phyloP scores from a whole-genome alignment of 1,140 invertebrate species.

The Phortica variegata region DNA sequence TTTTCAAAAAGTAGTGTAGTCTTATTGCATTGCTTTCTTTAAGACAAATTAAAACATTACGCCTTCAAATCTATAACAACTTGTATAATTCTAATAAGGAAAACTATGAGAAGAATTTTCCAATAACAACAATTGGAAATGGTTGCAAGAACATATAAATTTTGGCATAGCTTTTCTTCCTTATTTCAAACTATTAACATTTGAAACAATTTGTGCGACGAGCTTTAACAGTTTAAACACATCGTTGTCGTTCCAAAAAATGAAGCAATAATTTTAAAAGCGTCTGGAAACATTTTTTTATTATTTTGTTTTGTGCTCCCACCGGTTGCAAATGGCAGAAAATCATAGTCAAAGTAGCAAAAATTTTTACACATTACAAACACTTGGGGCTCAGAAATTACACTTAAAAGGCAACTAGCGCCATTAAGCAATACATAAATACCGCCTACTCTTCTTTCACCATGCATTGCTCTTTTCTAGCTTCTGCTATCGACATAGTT shows the following conservation, averaged over 20 bases:
- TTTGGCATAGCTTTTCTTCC: conserved; percentile 4
- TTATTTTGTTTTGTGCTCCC: neutral
- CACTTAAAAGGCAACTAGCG: conserved; percentile 43
- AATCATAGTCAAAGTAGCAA: conserved; percentile 35
- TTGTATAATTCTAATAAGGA: too few species aligned
- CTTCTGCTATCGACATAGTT: too few species aligned
- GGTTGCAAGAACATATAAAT: neutral
- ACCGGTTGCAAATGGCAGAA: conserved; percentile 9
- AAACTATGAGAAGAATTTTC: conserved; percentile 43
- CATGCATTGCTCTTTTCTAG: too few species aligned
- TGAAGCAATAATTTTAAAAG: conserved; percentile 44
- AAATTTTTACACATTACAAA: conserved; percentile 43
- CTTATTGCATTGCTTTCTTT: too few species aligned
- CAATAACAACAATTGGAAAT: conserved; percentile 29
- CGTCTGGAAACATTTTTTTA: conserved; percentile 3
- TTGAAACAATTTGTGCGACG: neutral
- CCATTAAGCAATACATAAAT: conserved; percentile 32
- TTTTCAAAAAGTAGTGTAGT: too few species aligned
- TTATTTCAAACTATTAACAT: conserved; percentile 19
- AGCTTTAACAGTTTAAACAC: neutral
- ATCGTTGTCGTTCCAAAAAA: conserved; percentile 21
- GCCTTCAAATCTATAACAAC: too few species aligned
- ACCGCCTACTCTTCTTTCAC: too few species aligned
- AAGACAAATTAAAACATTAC: too few species aligned
- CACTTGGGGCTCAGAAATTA: conserved; percentile 44